Conservation (phyloP, 2,797 vertebrate genomes). For the Coregonus ussuriensis region DNA sequence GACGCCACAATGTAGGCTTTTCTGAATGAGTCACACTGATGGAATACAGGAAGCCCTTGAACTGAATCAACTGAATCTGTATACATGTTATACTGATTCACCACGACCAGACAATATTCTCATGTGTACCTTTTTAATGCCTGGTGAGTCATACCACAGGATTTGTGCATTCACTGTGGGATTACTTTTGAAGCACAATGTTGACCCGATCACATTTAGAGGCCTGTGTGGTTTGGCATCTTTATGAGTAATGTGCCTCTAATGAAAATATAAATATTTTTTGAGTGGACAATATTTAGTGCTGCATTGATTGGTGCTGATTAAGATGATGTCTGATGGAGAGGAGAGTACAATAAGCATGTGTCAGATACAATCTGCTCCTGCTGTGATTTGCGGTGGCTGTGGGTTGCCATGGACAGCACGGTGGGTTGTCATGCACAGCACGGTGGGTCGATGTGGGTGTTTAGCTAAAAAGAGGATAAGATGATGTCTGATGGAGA, state of each 20-base stretch:
- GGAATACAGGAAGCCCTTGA: conserved; percentile 35
- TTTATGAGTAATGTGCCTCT: not conserved
- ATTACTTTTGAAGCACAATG: conserved; percentile 21
- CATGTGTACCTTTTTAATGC: not conserved
- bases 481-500: not conserved
- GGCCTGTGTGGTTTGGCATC: conserved; percentile 23
- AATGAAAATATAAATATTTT: not conserved
- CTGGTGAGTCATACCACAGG: conserved; percentile 33
- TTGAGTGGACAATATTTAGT: too few species aligned
- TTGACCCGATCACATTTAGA: conserved; percentile 16
- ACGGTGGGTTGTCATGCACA: too few species aligned
- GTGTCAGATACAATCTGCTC: not conserved
- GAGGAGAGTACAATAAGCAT: not conserved
- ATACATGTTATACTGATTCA: not conserved
- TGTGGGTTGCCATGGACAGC: not conserved
- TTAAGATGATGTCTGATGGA: not conserved
- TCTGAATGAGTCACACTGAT: conserved; percentile 39
- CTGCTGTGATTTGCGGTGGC: not conserved
- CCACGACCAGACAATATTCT: not conserved
- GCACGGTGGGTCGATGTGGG: not conserved
- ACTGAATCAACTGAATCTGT: conserved; percentile 1
- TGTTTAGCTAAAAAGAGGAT: not conserved
- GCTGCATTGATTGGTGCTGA: not conserved
- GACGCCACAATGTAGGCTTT: not conserved
- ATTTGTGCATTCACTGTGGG: not conserved